These are phyloP conservation scores for Selene dorsalis DNA, from an alignment of 2,797 vertebrate genomes.

Conservation along the genomic window DNA sequence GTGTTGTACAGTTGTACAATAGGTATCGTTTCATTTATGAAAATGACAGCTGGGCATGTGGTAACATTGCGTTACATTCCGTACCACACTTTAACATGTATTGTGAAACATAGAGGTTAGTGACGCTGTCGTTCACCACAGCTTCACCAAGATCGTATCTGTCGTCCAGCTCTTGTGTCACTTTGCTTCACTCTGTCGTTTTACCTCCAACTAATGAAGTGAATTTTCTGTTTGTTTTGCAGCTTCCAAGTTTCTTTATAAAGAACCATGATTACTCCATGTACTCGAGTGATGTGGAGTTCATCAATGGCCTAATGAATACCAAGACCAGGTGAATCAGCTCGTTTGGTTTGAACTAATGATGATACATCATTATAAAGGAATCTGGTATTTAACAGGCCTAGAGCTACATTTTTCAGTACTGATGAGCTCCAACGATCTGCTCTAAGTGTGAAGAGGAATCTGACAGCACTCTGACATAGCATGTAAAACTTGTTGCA, in stretches of 20 bases:
- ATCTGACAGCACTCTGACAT: too few relatives aligned
- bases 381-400: too few relatives aligned
- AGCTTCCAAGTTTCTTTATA: conserved; percentile 90
- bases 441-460: too few relatives aligned
- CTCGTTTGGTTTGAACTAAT: neutral
- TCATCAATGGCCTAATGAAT: conserved; percentile 88
- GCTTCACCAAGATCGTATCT: neutral
- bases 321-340: conserved; percentile 87
- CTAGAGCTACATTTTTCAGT: too few relatives aligned
- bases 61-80: neutral
- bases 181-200: neutral
- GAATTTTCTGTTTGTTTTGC: conserved; percentile 51
- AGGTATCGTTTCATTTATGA: too few relatives aligned
- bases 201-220: too few relatives aligned
- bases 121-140: neutral
- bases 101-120: neutral
- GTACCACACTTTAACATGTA: neutral
- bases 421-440: too few relatives aligned
- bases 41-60: neutral
- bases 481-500: too few relatives aligned
- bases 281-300: conserved; percentile 90
- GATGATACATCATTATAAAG: fast-evolving
- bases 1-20: too few relatives aligned
- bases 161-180: neutral
- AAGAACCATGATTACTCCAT: conserved; percentile 87